Percentiles rank a stretch among this genome's conserved stretches.
Evolutionary conservation across 1,140 invertebrate species (phyloP).

Genomic region (Lasioglossum albipes): DNA sequence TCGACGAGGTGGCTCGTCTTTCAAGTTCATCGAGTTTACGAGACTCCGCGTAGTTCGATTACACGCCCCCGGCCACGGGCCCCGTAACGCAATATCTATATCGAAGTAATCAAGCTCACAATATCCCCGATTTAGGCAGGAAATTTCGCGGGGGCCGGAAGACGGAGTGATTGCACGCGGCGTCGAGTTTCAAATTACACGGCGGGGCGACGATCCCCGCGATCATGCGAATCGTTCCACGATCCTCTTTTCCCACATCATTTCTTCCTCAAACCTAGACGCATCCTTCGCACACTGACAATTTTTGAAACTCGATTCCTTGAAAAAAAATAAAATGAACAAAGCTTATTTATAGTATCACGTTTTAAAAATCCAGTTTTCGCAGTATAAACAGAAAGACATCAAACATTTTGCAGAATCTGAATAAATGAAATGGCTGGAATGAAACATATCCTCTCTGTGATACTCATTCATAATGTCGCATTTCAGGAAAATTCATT

Average conservation of each 20-base stretch:
- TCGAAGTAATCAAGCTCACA: conserved; percentile 58
- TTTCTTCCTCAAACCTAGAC: too few species aligned
- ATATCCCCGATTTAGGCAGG: conserved; percentile 58
- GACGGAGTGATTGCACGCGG: not conserved
- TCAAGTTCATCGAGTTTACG: conserved; percentile 55
- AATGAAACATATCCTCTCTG: too few species aligned
- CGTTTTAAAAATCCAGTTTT: too few species aligned
- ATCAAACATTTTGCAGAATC: too few species aligned
- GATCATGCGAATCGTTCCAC: not conserved
- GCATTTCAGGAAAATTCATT: too few species aligned
- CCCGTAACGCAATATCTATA: conserved; percentile 60
- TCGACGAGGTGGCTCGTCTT: conserved; percentile 40
- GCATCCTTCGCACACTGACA: too few species aligned
- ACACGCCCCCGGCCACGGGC: conserved; percentile 49
- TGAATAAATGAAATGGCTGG: too few species aligned
- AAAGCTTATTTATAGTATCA: too few species aligned
- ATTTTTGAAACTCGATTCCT: too few species aligned
- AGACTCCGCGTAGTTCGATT: conserved; percentile 53
- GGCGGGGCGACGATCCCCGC: not conserved
- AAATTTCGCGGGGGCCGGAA: conserved; percentile 42
- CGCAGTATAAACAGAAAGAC: too few species aligned
- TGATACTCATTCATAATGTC: too few species aligned
- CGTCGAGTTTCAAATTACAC: conserved; percentile 3
- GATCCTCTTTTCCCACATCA: not conserved
- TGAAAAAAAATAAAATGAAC: too few species aligned